phyloP scores from a whole-genome alignment of 2,113 vertebrate species.

The Actinemys pallida region DNA sequence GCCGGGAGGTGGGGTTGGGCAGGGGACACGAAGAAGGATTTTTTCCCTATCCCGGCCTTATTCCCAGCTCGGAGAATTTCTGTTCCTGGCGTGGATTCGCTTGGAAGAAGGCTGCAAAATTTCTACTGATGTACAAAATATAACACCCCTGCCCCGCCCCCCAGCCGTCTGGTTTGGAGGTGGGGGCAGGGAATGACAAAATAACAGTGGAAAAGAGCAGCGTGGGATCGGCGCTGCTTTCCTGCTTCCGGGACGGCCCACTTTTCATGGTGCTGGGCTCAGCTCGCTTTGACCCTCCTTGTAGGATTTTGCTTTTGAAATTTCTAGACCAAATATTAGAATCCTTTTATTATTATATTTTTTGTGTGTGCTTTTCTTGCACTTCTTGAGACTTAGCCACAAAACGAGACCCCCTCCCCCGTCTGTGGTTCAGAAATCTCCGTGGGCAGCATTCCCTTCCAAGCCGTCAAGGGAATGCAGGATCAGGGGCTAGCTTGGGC shows the following conservation, averaged over 20 bases:
- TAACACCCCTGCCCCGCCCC: background rate
- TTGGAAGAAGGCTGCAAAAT: background rate
- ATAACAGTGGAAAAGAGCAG: background rate
- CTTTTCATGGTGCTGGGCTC: background rate
- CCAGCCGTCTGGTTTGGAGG: background rate
- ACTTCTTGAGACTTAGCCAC: slow-evolving; percentile 12
- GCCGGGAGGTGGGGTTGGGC: background rate
- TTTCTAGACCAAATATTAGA: slow-evolving; percentile 76
- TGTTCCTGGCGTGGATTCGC: background rate
- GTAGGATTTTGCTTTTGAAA: slow-evolving; percentile 60
- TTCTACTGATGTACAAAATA: background rate
- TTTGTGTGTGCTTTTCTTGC: background rate
- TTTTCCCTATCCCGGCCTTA: background rate
- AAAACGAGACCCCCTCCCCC: background rate
- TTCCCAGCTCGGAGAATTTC: background rate
- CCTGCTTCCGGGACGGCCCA: background rate
- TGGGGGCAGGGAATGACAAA: background rate
- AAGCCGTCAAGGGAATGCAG: background rate
- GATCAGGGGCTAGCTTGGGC: background rate
- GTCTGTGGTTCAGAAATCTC: background rate
- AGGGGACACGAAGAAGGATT: background rate
- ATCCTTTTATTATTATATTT: background rate
- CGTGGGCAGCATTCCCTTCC: background rate
- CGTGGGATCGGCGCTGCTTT: background rate
- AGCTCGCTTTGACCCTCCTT: background rate